A percentile compares a stretch with the other conserved stretches of the same genome.
Evolutionary conservation across 1,140 invertebrate species (phyloP).

Genomic region (Diachasmimorpha longicaudata): DNA sequence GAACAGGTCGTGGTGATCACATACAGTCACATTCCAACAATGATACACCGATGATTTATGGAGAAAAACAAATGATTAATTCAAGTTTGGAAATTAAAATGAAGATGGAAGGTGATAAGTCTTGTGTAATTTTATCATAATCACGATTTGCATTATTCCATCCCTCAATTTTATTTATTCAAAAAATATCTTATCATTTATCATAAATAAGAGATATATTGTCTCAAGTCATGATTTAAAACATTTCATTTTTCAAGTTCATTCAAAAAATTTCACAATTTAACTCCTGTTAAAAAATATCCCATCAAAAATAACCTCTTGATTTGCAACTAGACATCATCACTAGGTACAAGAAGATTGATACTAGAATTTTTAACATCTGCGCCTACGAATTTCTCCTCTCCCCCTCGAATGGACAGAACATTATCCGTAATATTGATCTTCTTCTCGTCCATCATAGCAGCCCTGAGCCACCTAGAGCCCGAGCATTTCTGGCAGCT

Average conservation of each 20-base stretch:
- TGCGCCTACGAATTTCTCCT: slow-evolving; percentile 73
- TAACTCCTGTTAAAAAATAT: neutral
- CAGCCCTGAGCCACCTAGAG: slow-evolving; percentile 76
- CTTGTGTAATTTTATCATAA: neutral
- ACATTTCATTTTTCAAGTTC: neutral
- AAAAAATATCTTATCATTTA: too few relatives aligned
- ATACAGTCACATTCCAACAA: slow-evolving; percentile 27
- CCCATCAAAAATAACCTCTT: neutral
- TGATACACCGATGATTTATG: slow-evolving; percentile 2
- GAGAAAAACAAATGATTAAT: neutral
- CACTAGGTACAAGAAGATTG: slow-evolving; percentile 71
- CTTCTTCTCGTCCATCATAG: slow-evolving; percentile 80
- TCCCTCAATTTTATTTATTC: neutral
- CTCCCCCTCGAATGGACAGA: slow-evolving; percentile 75
- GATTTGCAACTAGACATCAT: neutral
- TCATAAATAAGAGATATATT: neutral
- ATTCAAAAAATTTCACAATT: neutral
- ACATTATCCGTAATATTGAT: slow-evolving; percentile 59
- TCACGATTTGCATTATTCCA: neutral
- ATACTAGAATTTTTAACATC: slow-evolving; percentile 67
- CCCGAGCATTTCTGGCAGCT: slow-evolving; percentile 80
- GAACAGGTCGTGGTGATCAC: slow-evolving; percentile 23
- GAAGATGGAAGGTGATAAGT: slow-evolving; percentile 4
- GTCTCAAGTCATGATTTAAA: neutral
- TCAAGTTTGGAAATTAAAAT: slow-evolving; percentile 15